Conservation (phyloP, 1,140 invertebrate genomes). For the Latrodectus geometricus region DNA sequence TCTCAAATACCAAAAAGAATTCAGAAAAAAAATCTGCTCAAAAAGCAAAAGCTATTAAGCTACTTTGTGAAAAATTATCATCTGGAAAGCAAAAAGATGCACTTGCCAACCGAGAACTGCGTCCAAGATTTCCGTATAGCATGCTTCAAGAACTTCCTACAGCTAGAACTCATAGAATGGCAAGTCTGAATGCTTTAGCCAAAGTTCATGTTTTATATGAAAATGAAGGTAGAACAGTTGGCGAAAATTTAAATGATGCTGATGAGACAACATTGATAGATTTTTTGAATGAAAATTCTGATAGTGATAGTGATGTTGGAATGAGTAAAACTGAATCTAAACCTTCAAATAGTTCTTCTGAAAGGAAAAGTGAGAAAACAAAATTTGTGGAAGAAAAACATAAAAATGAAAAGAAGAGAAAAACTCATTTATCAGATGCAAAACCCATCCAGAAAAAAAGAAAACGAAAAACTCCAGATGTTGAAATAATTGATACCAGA, state of each 20-base stretch:
- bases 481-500: conserved; percentile 65
- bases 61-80: conserved; percentile 49
- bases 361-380: conserved; percentile 8
- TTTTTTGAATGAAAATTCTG: conserved; percentile 46
- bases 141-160: conserved; percentile 53
- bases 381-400: conserved; percentile 22
- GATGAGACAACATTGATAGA: conserved; percentile 50
- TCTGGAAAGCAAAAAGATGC: conserved; percentile 12
- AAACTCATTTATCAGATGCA: conserved; percentile 1
- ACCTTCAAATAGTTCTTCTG: not conserved
- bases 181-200: conserved; percentile 88
- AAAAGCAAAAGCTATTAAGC: conserved; percentile 55
- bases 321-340: conserved; percentile 1
- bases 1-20: conserved; percentile 17
- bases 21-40: conserved; percentile 16
- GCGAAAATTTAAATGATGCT: conserved; percentile 50
- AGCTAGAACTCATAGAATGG: conserved; percentile 74
- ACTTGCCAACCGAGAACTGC: conserved; percentile 19
- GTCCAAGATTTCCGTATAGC: conserved; percentile 59
- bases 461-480: conserved; percentile 53
- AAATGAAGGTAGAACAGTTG: conserved; percentile 74
- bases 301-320: not conserved
- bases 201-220: conserved; percentile 93
- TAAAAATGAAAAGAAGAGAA: conserved; percentile 35
- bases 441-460: conserved; percentile 21